Percentiles rank a stretch among this genome's conserved stretches.
Evolutionary conservation across 2,888 invertebrate genomes (phyloP).

Genomic region (Himalopsyche kuldschensis): DNA sequence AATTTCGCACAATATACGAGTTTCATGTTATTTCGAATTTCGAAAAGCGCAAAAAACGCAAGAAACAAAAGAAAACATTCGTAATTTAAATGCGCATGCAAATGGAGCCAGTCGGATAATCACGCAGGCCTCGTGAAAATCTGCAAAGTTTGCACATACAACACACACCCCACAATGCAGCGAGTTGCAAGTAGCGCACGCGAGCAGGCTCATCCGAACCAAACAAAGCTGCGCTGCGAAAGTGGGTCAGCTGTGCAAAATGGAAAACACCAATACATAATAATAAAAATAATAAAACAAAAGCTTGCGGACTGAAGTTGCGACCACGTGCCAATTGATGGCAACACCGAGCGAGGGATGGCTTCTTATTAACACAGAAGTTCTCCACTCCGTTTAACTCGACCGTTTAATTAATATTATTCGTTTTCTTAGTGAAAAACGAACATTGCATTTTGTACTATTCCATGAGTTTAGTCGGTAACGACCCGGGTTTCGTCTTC

Average conservation of each 20-base stretch:
- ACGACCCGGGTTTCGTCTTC: no score
- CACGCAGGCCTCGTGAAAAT: background rate
- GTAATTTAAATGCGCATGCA: background rate
- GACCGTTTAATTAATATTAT: no score
- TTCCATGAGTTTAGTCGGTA: no score
- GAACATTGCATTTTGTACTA: no score
- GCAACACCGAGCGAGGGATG: background rate
- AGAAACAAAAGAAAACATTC: background rate
- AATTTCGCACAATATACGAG: no score
- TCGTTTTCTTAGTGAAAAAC: no score
- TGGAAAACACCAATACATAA: background rate
- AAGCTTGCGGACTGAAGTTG: background rate
- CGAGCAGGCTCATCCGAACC: background rate
- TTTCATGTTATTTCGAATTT: background rate
- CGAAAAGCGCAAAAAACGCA: background rate
- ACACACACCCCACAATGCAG: background rate
- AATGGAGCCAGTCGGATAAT: background rate
- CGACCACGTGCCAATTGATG: conserved; percentile 1
- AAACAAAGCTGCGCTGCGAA: background rate
- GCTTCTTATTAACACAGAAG: background rate
- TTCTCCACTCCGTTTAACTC: background rate
- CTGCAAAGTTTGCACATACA: background rate
- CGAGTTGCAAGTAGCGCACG: background rate
- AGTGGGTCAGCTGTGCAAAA: conserved; percentile 7
- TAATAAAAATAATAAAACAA: background rate